Base-by-base conservation (phyloP, 2,888 invertebrate species). In the Lacanobia wlatinum region DNA sequence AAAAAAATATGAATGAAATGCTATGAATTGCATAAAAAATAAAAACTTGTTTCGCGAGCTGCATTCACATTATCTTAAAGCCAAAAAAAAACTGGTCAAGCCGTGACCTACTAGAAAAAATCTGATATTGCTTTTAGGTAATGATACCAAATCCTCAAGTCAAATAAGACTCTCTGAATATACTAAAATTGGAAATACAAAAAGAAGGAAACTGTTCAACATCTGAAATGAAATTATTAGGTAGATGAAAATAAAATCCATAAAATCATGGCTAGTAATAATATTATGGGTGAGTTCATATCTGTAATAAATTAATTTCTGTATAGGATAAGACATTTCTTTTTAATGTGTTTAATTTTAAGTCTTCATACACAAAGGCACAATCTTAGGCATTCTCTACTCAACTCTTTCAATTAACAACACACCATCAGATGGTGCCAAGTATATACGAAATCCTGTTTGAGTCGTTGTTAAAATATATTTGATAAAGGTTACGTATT, bases 31-130 rank as follows among this genome's bases (percentile, higher is more conserved):
- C 28, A n/a, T 5, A 6, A 34, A 34, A 40, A 40, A 40, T 9
- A 9, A 40, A 40, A 40, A 10, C 40, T 10, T 6, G 6, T 40
- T 34, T 34, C 34, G 34, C 34, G 6, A 34, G 34, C 6, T 34
- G 6, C 34, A 34, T 34, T 4, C 0, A 34, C 34, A 34, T 3
- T 4, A 28, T 28, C 28, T 28, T 28, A 28, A 28, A 28, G 28
- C 21, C 18, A 58, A 34, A 34, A 58, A 5, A 28, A 28, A 28
- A 28, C 28, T 2, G n/a, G 12, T n/a, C 38, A 38, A 38, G 7
- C 34, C 58, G 34, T 38, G 12, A n/a, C 58, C 58, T 58, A 58
- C 58, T 58, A 38, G 58, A 38, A 58, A 18, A 58, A 14, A 2
- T 38, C 2, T 8, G 16, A 8, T 28, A 16, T 55, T 55, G 1